A percentile compares a stretch with the other conserved stretches of the same genome.
Conservation (phyloP, 2,888 invertebrate species). For the Cosmopolites sordidus region DNA sequence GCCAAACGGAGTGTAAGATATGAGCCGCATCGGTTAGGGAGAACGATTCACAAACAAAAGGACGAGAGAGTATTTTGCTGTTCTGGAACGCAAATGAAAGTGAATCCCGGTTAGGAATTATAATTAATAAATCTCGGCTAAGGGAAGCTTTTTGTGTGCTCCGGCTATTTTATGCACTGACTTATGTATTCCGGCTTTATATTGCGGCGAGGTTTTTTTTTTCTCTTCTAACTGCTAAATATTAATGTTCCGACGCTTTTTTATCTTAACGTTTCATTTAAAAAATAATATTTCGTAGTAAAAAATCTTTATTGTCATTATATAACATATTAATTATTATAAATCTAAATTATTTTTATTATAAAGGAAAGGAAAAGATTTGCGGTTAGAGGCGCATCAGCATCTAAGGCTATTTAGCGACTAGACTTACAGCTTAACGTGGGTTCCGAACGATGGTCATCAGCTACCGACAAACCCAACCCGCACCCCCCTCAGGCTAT, state of each 20-base stretch:
- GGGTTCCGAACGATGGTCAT: too few species aligned
- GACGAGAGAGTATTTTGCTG: slow-evolving; percentile 19
- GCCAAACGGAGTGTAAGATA: slow-evolving; percentile 29
- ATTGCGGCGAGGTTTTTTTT: background rate
- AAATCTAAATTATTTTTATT: too few species aligned
- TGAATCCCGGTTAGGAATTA: slow-evolving; percentile 23
- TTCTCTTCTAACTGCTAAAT: background rate
- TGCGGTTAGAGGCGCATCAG: too few species aligned
- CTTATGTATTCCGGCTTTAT: background rate
- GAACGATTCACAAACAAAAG: slow-evolving; percentile 20
- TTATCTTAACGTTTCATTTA: too few species aligned
- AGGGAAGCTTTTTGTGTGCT: slow-evolving; percentile 2
- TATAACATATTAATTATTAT: too few species aligned
- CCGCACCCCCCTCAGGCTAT: too few species aligned
- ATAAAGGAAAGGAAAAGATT: too few species aligned
- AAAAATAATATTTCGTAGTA: too few species aligned
- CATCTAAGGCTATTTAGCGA: too few species aligned
- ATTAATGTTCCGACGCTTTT: background rate
- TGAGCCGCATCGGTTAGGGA: slow-evolving; percentile 16
- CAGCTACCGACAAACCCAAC: too few species aligned
- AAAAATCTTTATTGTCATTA: too few species aligned
- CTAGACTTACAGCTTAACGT: too few species aligned
- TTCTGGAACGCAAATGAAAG: slow-evolving; percentile 19
- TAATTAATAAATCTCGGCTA: slow-evolving; percentile 26
- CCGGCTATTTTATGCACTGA: background rate